Base-by-base conservation (phyloP, 1,140 invertebrate genomes). In the Drosophila bifasciata region DNA sequence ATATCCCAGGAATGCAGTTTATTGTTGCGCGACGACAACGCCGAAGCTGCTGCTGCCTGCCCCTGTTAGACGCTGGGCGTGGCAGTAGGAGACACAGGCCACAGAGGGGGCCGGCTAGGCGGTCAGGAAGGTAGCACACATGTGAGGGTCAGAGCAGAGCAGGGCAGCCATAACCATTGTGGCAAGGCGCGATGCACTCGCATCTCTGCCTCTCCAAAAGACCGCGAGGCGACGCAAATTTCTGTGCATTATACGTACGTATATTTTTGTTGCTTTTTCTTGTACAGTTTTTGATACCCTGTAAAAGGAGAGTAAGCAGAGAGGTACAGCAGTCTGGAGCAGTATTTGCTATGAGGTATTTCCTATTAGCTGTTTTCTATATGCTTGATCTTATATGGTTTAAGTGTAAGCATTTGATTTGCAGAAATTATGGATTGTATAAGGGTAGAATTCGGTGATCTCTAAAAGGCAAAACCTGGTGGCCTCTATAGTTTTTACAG, bases 1-100 rank as follows among this genome's bases (percentile, higher is more conserved):
- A 85, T 85, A 85, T 85, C 72, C 80, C 28, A 70, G 72, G 80
- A 85, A 85, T 85, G 80, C 80, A 86, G 80, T 85, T 85, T 83
- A 84, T 83, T 83, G 79, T 79, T 79, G 70, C 57, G 62, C 68
- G 67, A 71, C 67, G 58, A 60, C 70, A 50, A 57, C 50, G 28
- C 44, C 61, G 55, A 45, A 36, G 52, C 23, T 61, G 49, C 49
- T 36, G 16, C 16, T 16, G 32, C 15, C 9, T 11, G 23, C 17
- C 28, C 8, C 28, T 19, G 39, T 36, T 15, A 17, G 23, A 16
- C 25, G 13, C 21, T 36, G 58, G 58, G 58, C 48, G 58, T 60
- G 58, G 58, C 58, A 60, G 46, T 17, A 45, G 58, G 48, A 60
- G 58, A 61, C 48, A 52, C 58, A 58, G 21, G 49, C 41, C 9